Evolutionary conservation across 2,797 vertebrate genomes (phyloP), one percentile per base, ranked within the genome.

Genomic region (Sylvia borin): DNA sequence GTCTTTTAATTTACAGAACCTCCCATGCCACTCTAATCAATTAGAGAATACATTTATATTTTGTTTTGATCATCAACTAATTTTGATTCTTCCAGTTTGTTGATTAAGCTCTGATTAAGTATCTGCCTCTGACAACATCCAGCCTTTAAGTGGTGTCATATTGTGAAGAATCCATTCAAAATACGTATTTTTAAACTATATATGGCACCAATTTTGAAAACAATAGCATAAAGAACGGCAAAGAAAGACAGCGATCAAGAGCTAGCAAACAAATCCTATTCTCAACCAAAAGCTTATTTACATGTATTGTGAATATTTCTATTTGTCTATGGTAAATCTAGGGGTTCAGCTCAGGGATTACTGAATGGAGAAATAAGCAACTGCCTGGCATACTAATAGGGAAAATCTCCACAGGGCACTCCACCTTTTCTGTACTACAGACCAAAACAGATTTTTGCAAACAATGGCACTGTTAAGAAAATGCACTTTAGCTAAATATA

Each of bases 61-160:
- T 92, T 94, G 66, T 78, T 95, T 95, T 81, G 58, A 88, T 95
- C 68, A 83, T 94, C 61, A 95, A 65, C 47, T 92, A 81, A 88
- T 92, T 94, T 86, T 81, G 58, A 90, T 81, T 83, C 76, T 76
- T 95, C 67, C 38, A 93, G 88, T 86, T 95, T 95, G 83, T 90
- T 95, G 93, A 93, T 93, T 91, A 95, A 94, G 66, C 18, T 87
- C 64, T 94, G 89, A 92, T 93, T 95, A 94, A 86, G 51, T 75
- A 76, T 82, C 73, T 92, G 32, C 85, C 86, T 86, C 29, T 82
- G 64, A 84, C 48, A 93, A 92, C 53, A 88, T 76, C 32, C 15
- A 90, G 25, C 24, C 42, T 86, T 67, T 91, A 79, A 85, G 74
- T 64, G 75, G 51, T 67, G 13, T 60, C 74, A 57, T 50, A 66